Evolutionary conservation across 2,888 invertebrate species (phyloP).

Genomic region (Aporophyla nigra): DNA sequence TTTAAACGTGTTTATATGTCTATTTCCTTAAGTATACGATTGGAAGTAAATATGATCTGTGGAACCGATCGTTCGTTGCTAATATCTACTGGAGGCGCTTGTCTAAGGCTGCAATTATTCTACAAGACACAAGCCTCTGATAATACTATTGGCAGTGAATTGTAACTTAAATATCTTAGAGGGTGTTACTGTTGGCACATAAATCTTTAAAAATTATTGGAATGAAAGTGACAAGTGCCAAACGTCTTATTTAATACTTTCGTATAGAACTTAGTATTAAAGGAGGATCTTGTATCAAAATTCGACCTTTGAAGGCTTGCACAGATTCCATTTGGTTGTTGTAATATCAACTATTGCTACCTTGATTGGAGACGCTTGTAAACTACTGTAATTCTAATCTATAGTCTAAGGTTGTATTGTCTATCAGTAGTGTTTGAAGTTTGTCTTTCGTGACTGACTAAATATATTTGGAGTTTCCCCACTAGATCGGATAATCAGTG

Average conservation of each 20-base stretch:
- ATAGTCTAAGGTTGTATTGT: conserved; percentile 62
- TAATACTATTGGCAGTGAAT: conserved; percentile 64
- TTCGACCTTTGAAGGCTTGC: conserved; percentile 11
- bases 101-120: conserved; percentile 52
- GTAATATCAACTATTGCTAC: conserved; percentile 44
- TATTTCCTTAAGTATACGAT: conserved; percentile 27
- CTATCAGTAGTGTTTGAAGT: conserved; percentile 54
- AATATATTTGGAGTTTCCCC: conserved; percentile 59
- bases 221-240: conserved; percentile 23
- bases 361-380: conserved; percentile 23
- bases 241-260: conserved; percentile 24
- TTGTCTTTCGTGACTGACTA: conserved; percentile 61
- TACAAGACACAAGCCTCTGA: conserved; percentile 58
- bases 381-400: conserved; percentile 52
- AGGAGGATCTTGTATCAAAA: conserved; percentile 15
- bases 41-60: conserved; percentile 37
- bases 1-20: conserved; percentile 21
- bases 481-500: conserved; percentile 64
- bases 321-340: conserved; percentile 32
- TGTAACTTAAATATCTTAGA: conserved; percentile 57
- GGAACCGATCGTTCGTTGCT: conserved; percentile 25
- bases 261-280: conserved; percentile 17
- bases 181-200: conserved; percentile 55
- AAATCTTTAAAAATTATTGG: conserved; percentile 36
- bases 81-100: conserved; percentile 54